These are phyloP conservation scores for Frieseomelitta varia DNA, from an alignment of 1,140 invertebrate species.

Conservation along the genomic window DNA sequence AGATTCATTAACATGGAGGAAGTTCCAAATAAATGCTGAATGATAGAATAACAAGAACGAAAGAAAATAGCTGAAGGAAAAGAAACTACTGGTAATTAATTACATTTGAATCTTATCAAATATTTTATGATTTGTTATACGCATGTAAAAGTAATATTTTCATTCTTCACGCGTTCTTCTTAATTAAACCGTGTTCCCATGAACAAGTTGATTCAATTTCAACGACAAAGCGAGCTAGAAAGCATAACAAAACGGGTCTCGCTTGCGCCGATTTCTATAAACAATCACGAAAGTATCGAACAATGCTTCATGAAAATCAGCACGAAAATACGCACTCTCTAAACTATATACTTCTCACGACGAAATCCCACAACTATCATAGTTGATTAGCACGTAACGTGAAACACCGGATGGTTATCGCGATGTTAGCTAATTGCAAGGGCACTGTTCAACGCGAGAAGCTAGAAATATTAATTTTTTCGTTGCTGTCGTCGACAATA, in stretches of 20 bases:
- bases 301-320: slow-evolving; percentile 15
- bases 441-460: slow-evolving; percentile 16
- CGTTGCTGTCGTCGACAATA: no score
- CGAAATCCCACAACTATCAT: neutral
- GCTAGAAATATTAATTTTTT: no score
- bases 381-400: neutral
- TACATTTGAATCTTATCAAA: no score
- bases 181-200: neutral
- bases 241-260: neutral
- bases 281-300: slow-evolving; percentile 13
- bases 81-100: no score
- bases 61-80: no score
- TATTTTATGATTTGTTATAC: no score
- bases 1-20: no score
- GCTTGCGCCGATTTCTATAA: neutral
- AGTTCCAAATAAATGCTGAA: no score
- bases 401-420: neutral
- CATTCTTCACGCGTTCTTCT: neutral
- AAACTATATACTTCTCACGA: neutral
- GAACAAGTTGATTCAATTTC: neutral
- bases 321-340: neutral
- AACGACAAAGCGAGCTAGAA: neutral
- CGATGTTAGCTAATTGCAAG: slow-evolving; percentile 17
- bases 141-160: no score
- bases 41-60: no score